Evolutionary conservation across 2,113 vertebrate genomes (phyloP).

Genomic region (Fulmarus glacialis): DNA sequence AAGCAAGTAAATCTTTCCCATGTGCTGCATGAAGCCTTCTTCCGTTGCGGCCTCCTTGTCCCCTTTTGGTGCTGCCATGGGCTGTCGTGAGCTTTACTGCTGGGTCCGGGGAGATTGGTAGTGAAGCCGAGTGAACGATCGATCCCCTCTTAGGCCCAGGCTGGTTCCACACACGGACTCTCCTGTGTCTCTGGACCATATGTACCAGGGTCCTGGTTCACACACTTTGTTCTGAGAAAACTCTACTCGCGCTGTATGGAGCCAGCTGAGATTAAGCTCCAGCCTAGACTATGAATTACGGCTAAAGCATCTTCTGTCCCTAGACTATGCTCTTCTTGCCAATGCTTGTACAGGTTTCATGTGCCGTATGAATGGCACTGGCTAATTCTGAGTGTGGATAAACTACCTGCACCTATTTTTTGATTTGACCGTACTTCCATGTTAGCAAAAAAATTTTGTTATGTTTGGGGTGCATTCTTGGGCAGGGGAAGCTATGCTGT

Average conservation of each 20-base stretch:
- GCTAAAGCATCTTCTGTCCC: background rate
- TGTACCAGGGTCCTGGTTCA: background rate
- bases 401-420: background rate
- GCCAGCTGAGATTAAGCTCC: background rate
- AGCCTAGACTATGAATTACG: background rate
- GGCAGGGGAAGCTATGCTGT: background rate
- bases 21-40: background rate
- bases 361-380: background rate
- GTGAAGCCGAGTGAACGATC: background rate
- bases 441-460: background rate
- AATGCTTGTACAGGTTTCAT: background rate
- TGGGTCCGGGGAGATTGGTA: rapidly evolving
- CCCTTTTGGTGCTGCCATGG: rapidly evolving
- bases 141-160: background rate
- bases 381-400: background rate
- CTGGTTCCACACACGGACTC: background rate
- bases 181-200: background rate
- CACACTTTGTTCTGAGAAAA: background rate
- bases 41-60: rapidly evolving
- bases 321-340: background rate
- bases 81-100: background rate
- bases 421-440: background rate
- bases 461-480: background rate
- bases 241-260: rapidly evolving
- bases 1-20: background rate